A percentile compares a stretch with the other conserved stretches of the same genome.
Evolutionary conservation across 2,113 vertebrate species (phyloP).

Genomic region (Sus scrofa): T2T-Sscrofa CM000816.6:71146001-71146500

Average conservation of each 20-base stretch:
- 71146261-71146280: slow-evolving; percentile 9
- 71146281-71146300: slow-evolving; percentile 25
- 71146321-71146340: not conserved
- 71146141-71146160: not conserved
- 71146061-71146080: not conserved
- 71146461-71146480: slow-evolving; percentile 60
- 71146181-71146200: not conserved
- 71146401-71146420: slow-evolving; percentile 70
- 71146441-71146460: slow-evolving; percentile 73
- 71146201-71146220: not conserved
- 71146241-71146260: not conserved
- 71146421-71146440: slow-evolving; percentile 74
- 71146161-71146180: not conserved
- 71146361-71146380: slow-evolving; percentile 55
- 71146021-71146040: not conserved
- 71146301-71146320: not conserved
- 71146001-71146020: not conserved
- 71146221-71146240: not conserved
- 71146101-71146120: not conserved
- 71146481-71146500: slow-evolving; percentile 45
- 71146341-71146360: slow-evolving; percentile 69
- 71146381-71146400: slow-evolving; percentile 76
- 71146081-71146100: not conserved
- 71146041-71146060: not conserved
- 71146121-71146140: not conserved